Evolutionary conservation across 2,797 vertebrate genomes (phyloP).

Genomic region (Sebastes nivosus): DNA sequence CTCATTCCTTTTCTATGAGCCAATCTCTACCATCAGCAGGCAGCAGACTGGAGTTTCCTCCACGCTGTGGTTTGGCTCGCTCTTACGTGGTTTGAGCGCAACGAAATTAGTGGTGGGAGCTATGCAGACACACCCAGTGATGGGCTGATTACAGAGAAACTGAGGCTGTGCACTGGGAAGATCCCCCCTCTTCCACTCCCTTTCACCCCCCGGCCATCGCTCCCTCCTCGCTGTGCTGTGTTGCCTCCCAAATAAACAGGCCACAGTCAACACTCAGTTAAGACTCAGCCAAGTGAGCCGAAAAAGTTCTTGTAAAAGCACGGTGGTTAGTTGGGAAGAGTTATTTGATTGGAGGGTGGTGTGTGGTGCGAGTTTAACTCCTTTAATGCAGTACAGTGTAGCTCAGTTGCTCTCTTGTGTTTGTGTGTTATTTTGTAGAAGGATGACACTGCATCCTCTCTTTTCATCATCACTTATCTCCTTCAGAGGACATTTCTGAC

Average conservation of each 20-base stretch:
- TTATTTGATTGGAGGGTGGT: background rate
- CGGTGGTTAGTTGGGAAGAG: background rate
- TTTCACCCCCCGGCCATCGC: background rate
- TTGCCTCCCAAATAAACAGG: conserved; percentile 43
- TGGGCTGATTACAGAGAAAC: conserved; percentile 86
- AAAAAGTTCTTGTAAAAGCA: conserved; percentile 17
- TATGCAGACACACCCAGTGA: conserved; percentile 84
- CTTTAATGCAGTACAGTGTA: background rate
- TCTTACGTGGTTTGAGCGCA: conserved; percentile 73
- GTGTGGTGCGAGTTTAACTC: conserved; percentile 1
- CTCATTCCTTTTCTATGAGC: conserved; percentile 66
- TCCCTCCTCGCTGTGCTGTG: background rate
- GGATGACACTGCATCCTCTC: background rate
- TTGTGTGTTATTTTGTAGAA: background rate
- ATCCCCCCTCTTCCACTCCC: conserved; percentile 26
- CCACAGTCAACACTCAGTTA: background rate
- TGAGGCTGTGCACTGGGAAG: conserved; percentile 63
- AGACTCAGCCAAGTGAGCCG: background rate
- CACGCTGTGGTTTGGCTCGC: conserved; percentile 73
- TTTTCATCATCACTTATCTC: background rate
- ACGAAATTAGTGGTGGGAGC: conserved; percentile 84
- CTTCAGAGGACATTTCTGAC: background rate
- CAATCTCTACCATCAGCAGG: conserved; percentile 69
- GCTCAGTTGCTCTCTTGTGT: background rate
- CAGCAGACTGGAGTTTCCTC: conserved; percentile 66